Evolutionary conservation across 2,113 vertebrate genomes (phyloP).

Genomic region (Xerus inauris): DNA sequence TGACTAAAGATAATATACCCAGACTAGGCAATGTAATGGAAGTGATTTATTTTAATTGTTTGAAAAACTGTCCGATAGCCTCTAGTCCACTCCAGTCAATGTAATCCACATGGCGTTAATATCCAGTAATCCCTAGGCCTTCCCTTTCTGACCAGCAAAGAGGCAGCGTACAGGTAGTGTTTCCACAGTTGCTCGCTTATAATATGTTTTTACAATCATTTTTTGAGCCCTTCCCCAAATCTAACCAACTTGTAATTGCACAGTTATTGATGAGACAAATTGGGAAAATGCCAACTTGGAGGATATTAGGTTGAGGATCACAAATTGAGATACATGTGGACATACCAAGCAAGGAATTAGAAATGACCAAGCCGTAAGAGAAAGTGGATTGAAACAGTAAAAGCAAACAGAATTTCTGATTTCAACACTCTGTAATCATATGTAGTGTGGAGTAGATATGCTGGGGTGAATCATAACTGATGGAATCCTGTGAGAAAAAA

Average conservation of each 20-base stretch:
- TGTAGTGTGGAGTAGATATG: fast-evolving
- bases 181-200: background rate
- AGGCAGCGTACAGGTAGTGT: background rate
- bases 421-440: background rate
- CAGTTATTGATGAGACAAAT: background rate
- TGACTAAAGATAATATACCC: slow-evolving; percentile 46
- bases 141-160: background rate
- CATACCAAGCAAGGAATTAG: background rate
- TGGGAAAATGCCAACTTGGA: background rate
- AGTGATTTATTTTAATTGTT: slow-evolving; percentile 55
- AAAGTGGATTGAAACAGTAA: background rate
- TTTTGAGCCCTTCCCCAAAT: background rate
- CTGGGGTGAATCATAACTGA: too few relatives aligned
- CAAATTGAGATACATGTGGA: background rate
- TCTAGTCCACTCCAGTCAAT: background rate
- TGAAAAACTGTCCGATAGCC: slow-evolving; percentile 7
- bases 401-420: background rate
- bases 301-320: background rate
- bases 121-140: background rate
- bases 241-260: background rate
- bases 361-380: background rate
- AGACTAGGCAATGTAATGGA: background rate
- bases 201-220: background rate
- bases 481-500: background rate
- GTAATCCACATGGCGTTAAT: background rate